Conservation (phyloP, 1,140 invertebrate genomes). For the Patella vulgata region DNA sequence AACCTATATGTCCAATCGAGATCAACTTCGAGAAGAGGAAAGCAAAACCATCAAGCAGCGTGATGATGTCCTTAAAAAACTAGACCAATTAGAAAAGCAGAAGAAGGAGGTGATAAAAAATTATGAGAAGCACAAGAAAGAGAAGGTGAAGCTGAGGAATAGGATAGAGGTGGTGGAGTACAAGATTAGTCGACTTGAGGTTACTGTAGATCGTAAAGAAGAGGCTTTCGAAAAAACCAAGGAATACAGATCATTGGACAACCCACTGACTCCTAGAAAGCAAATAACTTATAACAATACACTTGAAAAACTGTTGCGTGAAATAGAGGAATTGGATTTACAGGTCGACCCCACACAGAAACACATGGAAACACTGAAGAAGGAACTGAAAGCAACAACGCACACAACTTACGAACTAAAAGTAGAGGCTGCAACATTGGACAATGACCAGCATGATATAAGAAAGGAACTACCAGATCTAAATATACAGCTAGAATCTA, state of each 20-base stretch:
- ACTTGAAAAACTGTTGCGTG: not conserved
- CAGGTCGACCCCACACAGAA: not conserved
- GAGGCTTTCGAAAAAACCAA: too few relatives aligned
- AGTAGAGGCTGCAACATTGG: not conserved
- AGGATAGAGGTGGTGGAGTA: slow-evolving; percentile 35
- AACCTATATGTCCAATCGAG: slow-evolving; percentile 44
- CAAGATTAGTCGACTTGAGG: slow-evolving; percentile 25
- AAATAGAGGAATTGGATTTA: not conserved
- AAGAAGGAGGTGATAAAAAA: slow-evolving; percentile 26
- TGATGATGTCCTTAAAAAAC: slow-evolving; percentile 14
- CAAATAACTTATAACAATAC: too few relatives aligned
- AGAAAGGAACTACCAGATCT: too few relatives aligned
- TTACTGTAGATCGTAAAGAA: not conserved
- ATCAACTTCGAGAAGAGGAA: slow-evolving; percentile 40
- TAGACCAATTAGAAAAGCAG: slow-evolving; percentile 32
- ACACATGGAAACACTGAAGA: not conserved
- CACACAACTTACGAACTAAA: not conserved
- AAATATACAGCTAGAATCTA: slow-evolving; percentile 39
- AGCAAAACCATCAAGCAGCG: slow-evolving; percentile 26
- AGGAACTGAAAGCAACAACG: not conserved
- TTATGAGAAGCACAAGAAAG: slow-evolving; percentile 31
- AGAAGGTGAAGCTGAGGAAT: slow-evolving; percentile 40
- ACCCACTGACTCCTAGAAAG: too few relatives aligned
- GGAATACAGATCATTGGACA: too few relatives aligned
- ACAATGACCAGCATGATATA: not conserved